Percentiles rank a stretch among this genome's conserved stretches.
phyloP scores from a whole-genome alignment of 2,113 vertebrate genomes.

The Mystacornis crossleyi region DNA sequence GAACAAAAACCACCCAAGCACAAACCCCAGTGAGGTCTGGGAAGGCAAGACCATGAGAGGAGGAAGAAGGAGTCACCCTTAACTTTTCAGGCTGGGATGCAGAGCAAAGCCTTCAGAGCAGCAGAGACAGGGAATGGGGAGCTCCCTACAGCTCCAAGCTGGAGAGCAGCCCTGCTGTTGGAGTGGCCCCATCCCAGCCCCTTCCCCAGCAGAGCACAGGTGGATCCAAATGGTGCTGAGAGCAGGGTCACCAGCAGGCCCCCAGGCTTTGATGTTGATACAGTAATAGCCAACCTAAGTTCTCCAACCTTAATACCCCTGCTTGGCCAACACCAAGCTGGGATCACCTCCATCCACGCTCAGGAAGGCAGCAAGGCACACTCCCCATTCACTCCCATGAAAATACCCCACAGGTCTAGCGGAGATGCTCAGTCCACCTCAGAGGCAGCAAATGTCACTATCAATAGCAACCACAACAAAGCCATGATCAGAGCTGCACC shows the following conservation, averaged over 20 bases:
- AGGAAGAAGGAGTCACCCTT: neutral
- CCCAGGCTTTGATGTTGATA: neutral
- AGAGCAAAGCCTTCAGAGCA: neutral
- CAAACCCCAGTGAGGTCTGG: neutral
- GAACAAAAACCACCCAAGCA: no score
- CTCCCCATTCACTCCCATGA: neutral
- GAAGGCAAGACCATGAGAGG: neutral
- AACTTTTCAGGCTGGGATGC: neutral
- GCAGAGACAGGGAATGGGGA: neutral
- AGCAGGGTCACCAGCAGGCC: neutral
- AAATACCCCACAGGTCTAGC: neutral
- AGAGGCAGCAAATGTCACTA: neutral
- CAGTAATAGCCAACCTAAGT: neutral
- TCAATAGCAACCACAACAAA: neutral
- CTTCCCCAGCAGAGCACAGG: neutral
- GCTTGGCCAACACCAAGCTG: neutral
- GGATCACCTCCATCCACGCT: neutral
- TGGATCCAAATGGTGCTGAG: neutral
- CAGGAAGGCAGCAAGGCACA: neutral
- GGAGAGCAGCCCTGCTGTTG: neutral
- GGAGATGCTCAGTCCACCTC: neutral
- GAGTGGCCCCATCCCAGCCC: neutral
- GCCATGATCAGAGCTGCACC: neutral
- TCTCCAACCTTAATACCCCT: neutral
- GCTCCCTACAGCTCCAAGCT: neutral